These are phyloP conservation scores for Ceratina calcarata DNA, from an alignment of 1,140 invertebrate genomes.

Conservation along the genomic window DNA sequence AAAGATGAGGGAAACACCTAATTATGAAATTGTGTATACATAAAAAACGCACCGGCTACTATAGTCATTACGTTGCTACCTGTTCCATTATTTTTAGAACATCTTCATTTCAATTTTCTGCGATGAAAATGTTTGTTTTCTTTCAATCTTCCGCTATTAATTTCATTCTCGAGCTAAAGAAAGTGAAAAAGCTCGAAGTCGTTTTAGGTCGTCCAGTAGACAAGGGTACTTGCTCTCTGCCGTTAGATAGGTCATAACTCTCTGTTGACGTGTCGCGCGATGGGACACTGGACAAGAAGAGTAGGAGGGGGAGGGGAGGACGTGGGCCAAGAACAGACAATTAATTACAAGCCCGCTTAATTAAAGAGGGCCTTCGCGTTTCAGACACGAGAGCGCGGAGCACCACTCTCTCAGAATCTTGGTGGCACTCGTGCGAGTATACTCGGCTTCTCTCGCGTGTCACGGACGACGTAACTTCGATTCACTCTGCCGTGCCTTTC, in stretches of 20 bases:
- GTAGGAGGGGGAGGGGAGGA: background rate
- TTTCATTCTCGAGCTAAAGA: background rate
- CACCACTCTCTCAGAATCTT: constrained; percentile 22
- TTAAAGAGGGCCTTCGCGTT: constrained; percentile 53
- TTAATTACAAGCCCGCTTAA: constrained; percentile 62
- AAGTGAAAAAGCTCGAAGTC: background rate
- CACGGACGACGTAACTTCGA: constrained; percentile 26
- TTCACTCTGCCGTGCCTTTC: constrained; percentile 7
- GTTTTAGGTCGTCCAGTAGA: constrained; percentile 9
- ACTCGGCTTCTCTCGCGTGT: constrained; percentile 6
- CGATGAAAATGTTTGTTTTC: no score
- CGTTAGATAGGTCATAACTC: constrained; percentile 41
- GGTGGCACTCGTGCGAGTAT: constrained; percentile 12
- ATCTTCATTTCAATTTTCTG: background rate
- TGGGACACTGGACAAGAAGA: no score
- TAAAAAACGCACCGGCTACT: no score
- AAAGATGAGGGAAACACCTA: no score
- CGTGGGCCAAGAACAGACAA: constrained; percentile 54
- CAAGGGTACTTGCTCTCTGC: constrained; percentile 7
- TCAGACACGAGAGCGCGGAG: constrained; percentile 30
- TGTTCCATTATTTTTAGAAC: no score
- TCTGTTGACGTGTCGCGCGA: constrained; percentile 32
- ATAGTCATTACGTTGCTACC: no score
- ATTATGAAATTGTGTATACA: no score
- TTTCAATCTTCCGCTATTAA: background rate